Base-by-base conservation (phyloP, 2,113 vertebrate species). In the Cyanocitta stelleri region DNA sequence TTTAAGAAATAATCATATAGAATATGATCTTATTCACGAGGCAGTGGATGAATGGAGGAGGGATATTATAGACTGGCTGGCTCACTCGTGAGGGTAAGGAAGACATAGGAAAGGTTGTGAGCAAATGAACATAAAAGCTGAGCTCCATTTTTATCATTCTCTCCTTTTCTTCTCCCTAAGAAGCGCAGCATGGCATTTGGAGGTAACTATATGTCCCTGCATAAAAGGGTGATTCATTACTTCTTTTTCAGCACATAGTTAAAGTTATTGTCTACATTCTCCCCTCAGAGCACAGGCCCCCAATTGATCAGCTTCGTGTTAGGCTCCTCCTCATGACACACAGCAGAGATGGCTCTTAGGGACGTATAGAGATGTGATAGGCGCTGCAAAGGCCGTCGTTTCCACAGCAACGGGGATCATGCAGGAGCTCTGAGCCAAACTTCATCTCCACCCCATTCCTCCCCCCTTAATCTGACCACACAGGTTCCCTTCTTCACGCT, bases 381-480 rank as follows among this genome's bases (percentile, higher is more conserved):
- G 84, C 86, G 29, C 67, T 78, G 87, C 86, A 89, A 89, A 89
- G 90, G 63, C 63, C 15, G 5, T 10, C 1, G 75, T 98, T 96
- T 96, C 96, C 85, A 96, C 83, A 79, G 94, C 94, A 97, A 98
- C 83, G 0, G 76, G 66, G 78, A 64, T 59, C 89, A 49, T 27
- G 67, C 7, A 19, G 74, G 72, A 94, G 88, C 85, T 81, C 48
- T 35, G 85, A 95, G 79, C 55, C 66, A 96, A 96, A 94, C 46
- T 87, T 68, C 82, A 74, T 77, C 43, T 13, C 80, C 73, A 75
- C n/a, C 61, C 78, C 90, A 64, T 39, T 2, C 75, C 94, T 64
- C 68, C 95, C 80, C 75, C 79, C 41, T 52, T 4, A 11, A 8
- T 54, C 74, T 81, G 54, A 54, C 69, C 75, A 93, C 66, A 88